A percentile compares a stretch with the other conserved stretches of the same genome.
Evolutionary conservation across 2,797 vertebrate species (phyloP).

Genomic region (Gallinago stenura): DNA sequence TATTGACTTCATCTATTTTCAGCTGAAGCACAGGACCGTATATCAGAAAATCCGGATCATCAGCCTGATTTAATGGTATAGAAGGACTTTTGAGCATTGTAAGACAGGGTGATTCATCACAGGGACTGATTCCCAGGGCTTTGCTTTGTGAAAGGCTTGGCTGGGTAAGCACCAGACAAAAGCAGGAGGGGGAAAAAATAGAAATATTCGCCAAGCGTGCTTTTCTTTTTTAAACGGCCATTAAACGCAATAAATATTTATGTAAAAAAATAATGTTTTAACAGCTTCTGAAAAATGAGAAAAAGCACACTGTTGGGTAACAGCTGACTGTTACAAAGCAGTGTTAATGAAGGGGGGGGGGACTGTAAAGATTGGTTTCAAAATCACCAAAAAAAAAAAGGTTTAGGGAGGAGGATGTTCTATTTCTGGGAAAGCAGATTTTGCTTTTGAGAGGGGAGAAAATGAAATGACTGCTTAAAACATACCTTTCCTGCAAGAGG

Average conservation of each 20-base stretch:
- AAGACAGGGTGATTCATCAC: constrained; percentile 30
- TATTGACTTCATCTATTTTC: background rate
- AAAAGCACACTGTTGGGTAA: background rate
- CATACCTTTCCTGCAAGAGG: background rate
- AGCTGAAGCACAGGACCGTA: background rate
- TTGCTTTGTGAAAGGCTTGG: background rate
- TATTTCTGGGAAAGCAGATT: background rate
- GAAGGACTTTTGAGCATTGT: background rate
- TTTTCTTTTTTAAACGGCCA: background rate
- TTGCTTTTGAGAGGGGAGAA: background rate
- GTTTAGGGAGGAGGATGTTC: background rate
- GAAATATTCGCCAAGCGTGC: background rate
- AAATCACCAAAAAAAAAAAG: background rate
- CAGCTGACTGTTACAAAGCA: background rate
- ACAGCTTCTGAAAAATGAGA: background rate
- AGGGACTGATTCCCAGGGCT: background rate
- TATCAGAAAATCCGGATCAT: constrained; percentile 9
- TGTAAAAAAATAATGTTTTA: background rate
- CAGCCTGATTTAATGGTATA: background rate
- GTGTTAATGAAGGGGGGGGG: background rate
- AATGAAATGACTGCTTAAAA: background rate
- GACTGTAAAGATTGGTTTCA: background rate
- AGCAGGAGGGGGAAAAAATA: background rate
- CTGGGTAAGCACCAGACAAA: background rate
- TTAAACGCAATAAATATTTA: constrained; percentile 4